These are phyloP conservation scores for Apodemia hepburni DNA, from an alignment of 2,888 invertebrate species.

Conservation along the genomic window DNA sequence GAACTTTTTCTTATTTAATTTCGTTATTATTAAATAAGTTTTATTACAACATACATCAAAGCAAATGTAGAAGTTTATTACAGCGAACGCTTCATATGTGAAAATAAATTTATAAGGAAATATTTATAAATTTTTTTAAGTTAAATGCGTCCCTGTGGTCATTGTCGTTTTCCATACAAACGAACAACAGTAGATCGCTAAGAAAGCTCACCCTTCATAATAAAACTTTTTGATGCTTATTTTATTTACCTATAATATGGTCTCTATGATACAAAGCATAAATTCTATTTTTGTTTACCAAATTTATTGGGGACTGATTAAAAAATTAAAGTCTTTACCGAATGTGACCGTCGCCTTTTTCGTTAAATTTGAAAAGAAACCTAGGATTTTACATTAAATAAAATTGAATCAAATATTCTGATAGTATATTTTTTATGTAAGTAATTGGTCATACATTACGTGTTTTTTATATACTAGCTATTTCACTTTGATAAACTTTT, in stretches of 20 bases:
- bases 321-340: conserved; percentile 36
- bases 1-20: no score
- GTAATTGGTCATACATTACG: no score
- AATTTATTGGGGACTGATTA: conserved; percentile 35
- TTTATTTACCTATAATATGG: conserved; percentile 25
- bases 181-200: conserved; percentile 65
- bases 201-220: conserved; percentile 70
- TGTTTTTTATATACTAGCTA: no score
- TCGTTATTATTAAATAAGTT: no score
- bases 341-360: conserved; percentile 45
- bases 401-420: no score
- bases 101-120: no score
- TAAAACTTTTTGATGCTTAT: conserved; percentile 49
- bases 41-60: no score
- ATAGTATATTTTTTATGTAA: no score
- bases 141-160: conserved; percentile 47
- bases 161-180: conserved; percentile 59
- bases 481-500: no score
- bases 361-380: conserved; percentile 16
- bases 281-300: conserved; percentile 43
- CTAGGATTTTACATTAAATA: no score
- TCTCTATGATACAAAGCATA: conserved; percentile 41
- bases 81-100: no score
- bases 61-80: no score
- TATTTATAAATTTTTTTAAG: conserved; percentile 10